These are phyloP conservation scores for Cercopithecus mona DNA, from an alignment of 2,113 vertebrate species.

Conservation along the genomic window DNA sequence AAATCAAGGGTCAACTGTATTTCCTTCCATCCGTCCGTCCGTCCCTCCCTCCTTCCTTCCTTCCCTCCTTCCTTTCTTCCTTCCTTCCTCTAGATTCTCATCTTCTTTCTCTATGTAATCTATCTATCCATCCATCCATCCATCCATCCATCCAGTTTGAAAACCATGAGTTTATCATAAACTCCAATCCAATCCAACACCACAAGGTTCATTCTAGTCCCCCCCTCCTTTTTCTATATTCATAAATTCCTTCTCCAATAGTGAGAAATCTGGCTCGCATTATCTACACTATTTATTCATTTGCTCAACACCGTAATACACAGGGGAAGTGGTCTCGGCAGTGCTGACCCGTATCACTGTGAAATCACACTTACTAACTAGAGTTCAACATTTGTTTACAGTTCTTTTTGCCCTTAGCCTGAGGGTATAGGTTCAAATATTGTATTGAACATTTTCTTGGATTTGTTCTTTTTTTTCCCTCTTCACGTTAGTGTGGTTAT, in stretches of 20 bases:
- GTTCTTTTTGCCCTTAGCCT: neutral
- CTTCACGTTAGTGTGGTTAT: neutral
- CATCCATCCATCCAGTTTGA: neutral
- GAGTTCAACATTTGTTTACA: neutral
- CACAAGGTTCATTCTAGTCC: neutral
- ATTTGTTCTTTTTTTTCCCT: neutral
- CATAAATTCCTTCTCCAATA: neutral
- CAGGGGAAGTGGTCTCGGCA: neutral
- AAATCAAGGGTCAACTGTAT: neutral
- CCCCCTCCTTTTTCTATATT: neutral
- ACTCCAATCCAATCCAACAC: neutral
- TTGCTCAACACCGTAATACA: neutral
- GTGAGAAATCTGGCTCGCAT: neutral
- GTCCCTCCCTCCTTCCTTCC: no score
- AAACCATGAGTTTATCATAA: neutral
- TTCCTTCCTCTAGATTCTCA: no score
- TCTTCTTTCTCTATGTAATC: neutral
- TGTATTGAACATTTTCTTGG: neutral
- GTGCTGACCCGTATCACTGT: neutral
- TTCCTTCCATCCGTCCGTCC: accelerated
- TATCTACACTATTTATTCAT: neutral
- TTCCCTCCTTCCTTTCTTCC: accelerated
- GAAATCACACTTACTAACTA: neutral
- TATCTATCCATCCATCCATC: neutral
- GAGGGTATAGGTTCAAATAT: neutral